These are phyloP conservation scores for Pampus argenteus DNA, from an alignment of 2,797 vertebrate genomes.

Conservation along the genomic window DNA sequence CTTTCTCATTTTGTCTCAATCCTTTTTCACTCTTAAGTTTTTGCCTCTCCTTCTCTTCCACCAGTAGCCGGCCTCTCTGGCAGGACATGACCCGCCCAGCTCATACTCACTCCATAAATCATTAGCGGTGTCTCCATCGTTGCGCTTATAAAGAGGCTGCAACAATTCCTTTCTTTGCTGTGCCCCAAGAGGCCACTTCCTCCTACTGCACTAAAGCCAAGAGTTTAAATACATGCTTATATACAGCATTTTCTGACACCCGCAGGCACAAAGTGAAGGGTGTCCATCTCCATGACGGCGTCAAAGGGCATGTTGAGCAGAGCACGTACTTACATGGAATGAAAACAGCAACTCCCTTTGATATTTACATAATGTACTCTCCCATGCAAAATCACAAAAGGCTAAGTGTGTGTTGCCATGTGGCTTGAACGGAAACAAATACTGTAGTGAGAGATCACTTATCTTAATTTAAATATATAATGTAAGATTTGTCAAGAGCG, in stretches of 20 bases:
- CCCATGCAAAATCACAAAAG: slow-evolving; percentile 40
- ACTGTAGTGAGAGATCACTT: background rate
- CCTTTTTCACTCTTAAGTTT: slow-evolving; percentile 24
- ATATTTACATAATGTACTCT: slow-evolving; percentile 52
- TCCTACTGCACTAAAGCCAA: slow-evolving; percentile 64
- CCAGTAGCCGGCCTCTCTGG: slow-evolving; percentile 58
- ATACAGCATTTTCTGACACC: slow-evolving; percentile 71
- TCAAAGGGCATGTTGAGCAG: slow-evolving; percentile 36
- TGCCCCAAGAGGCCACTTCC: slow-evolving; percentile 64
- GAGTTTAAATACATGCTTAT: slow-evolving; percentile 70
- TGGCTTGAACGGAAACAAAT: slow-evolving; percentile 21
- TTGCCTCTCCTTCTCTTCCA: slow-evolving; percentile 36
- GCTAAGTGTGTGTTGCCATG: slow-evolving; percentile 21
- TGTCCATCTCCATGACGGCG: slow-evolving; percentile 78
- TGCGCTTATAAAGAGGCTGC: slow-evolving; percentile 65
- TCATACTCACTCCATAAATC: slow-evolving; percentile 77
- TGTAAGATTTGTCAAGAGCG: slow-evolving; percentile 8
- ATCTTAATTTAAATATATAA: background rate
- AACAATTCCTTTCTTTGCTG: slow-evolving; percentile 49
- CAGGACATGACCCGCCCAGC: slow-evolving; percentile 66
- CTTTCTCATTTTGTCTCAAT: slow-evolving; percentile 29
- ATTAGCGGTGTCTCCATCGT: slow-evolving; percentile 53
- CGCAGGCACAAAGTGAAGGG: slow-evolving; percentile 64
- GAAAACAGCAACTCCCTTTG: slow-evolving; percentile 40
- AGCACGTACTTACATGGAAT: slow-evolving; percentile 49